Conservation (phyloP, 2,113 vertebrate species). For the human region DNA sequence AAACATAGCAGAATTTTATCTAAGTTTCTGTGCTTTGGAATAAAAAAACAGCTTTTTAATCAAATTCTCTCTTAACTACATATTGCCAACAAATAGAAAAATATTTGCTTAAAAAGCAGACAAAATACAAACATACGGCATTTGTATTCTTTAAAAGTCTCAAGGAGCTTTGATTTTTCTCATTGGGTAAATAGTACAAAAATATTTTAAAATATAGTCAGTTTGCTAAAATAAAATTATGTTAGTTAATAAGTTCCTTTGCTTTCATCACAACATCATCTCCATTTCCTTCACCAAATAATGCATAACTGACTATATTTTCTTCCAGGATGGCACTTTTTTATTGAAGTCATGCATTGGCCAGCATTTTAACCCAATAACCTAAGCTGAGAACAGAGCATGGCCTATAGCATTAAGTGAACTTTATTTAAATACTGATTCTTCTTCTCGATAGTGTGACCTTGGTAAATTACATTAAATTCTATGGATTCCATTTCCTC, state of each 20-base stretch:
- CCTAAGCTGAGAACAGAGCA: neutral
- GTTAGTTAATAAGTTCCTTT: neutral
- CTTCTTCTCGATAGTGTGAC: neutral
- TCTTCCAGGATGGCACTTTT: neutral
- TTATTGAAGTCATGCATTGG: neutral
- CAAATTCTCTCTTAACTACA: neutral
- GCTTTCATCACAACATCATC: neutral
- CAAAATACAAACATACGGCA: neutral
- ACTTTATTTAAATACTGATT: constrained; percentile 15
- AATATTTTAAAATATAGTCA: neutral
- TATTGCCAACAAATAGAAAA: constrained; percentile 42
- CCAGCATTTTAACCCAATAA: neutral
- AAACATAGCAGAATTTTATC: neutral
- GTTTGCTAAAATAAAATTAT: constrained; percentile 2
- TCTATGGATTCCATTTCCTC: neutral
- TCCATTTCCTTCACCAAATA: constrained; percentile 13
- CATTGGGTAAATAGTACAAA: constrained; percentile 8
- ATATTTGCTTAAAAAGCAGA: constrained; percentile 49
- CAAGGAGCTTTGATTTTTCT: constrained; percentile 13
- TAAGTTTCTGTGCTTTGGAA: neutral
- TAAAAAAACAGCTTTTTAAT: neutral
- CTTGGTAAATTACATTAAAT: neutral
- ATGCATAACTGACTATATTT: neutral
- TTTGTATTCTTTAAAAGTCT: neutral
- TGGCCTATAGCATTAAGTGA: neutral